Base-by-base conservation (phyloP, 2,797 vertebrate genomes). In the Coendou prehensilis region DNA sequence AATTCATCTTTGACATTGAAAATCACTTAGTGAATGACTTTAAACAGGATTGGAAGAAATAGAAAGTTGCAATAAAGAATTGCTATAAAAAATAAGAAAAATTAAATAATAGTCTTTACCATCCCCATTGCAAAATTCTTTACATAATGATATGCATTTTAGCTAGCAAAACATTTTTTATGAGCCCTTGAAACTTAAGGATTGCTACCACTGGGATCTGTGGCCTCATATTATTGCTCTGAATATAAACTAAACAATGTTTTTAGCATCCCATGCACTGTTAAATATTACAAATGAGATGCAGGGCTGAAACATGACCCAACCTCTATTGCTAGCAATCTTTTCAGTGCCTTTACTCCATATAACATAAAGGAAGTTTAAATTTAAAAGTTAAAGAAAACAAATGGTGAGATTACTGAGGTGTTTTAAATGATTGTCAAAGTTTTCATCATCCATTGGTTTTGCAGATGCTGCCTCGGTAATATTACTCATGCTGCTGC, bases 331-430 rank as follows among this genome's bases (percentile, higher is more conserved):
- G 50, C 9, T 47, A 9, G 20, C 47, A 61, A 8, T 47, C 56
- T 87, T 33, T 94, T 94, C 67, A 85, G 57, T 93, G 59, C 23
- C 52, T 33, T 88, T 91, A 56, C 37, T 90, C 50, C 56, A 84
- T 33, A 0, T 87, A 23, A 45, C 41, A 78, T 67, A 73, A 78
- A 84, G 52, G 26, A 91, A 86, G 64, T 78, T 94, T 78, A 87
- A 52, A 69, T 87, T 85, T 33, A 79, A 93, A 97, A 54, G 23
- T 59, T 95, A 91, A 96, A 81, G 63, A 89, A 82, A 20, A 92
- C 64, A 91, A 92, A 85, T 73, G 81, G 8, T 63, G 80, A 95
- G 69, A 84, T 78, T 85, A 84, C 33, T 41, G 63, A 41, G 3
- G 15, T 89, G 64, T 54, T 96, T 88, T 83, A 78, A 96, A 76